Percentiles rank a stretch among this genome's conserved stretches.
Conservation (phyloP, 2,113 vertebrate genomes). For the Octodon degus region DNA sequence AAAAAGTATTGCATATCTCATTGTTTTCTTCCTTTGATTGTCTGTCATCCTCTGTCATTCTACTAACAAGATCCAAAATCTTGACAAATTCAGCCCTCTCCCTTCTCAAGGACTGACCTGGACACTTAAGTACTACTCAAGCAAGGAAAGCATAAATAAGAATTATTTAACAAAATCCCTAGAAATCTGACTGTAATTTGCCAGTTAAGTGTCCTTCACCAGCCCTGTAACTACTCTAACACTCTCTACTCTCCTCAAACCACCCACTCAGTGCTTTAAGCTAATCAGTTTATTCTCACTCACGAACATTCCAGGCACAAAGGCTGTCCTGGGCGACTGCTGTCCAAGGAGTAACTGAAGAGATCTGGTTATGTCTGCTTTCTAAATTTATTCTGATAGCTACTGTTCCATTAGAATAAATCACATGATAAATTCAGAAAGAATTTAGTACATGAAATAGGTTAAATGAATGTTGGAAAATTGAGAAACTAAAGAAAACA, state of each 20-base stretch:
- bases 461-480: background rate
- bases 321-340: background rate
- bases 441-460: background rate
- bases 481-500: background rate
- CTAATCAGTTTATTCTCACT: background rate
- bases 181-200: background rate
- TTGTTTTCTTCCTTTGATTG: background rate
- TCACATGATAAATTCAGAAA: background rate
- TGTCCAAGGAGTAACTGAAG: background rate
- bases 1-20: background rate
- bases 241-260: background rate
- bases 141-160: background rate
- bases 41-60: background rate
- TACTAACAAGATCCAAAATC: background rate
- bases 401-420: background rate
- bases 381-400: background rate
- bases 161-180: background rate
- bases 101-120: background rate
- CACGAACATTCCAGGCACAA: background rate
- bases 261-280: background rate
- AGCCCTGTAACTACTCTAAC: background rate
- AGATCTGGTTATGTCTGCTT: background rate
- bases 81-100: background rate
- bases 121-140: background rate
- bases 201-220: background rate